phyloP scores from a whole-genome alignment of 1,140 invertebrate species.

The Eciton burchellii region DNA sequence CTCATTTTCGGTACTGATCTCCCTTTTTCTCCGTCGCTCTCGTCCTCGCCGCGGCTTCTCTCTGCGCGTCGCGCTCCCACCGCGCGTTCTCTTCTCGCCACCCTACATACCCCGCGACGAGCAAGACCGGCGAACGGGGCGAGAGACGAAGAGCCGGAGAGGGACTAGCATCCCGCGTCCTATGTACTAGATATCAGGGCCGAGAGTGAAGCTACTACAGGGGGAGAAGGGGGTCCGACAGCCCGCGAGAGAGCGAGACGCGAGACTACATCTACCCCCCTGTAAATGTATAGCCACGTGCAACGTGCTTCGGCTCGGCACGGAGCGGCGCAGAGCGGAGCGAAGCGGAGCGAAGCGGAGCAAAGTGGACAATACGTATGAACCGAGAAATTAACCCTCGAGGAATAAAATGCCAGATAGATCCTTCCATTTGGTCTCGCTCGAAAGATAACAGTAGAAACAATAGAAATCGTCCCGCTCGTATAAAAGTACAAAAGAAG shows the following conservation, averaged over 20 bases:
- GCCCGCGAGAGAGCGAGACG: slow-evolving; percentile 40
- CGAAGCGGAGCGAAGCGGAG: slow-evolving; percentile 64
- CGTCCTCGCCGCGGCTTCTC: slow-evolving; percentile 21
- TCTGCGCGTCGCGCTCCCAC: slow-evolving; percentile 43
- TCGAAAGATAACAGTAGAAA: too few relatives aligned
- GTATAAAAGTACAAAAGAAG: too few relatives aligned
- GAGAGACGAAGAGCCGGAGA: slow-evolving; percentile 43
- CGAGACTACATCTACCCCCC: slow-evolving; percentile 65
- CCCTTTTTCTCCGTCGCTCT: slow-evolving; percentile 25
- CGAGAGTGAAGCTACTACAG: slow-evolving; percentile 28
- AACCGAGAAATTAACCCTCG: too few relatives aligned
- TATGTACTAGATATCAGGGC: slow-evolving; percentile 66
- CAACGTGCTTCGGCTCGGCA: neutral
- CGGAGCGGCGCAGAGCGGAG: slow-evolving; percentile 37
- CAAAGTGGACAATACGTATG: too few relatives aligned
- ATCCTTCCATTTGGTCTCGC: too few relatives aligned
- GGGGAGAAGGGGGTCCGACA: slow-evolving; percentile 6
- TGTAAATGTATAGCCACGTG: slow-evolving; percentile 71
- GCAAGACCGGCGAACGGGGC: slow-evolving; percentile 38
- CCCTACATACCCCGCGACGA: slow-evolving; percentile 59
- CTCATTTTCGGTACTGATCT: too few relatives aligned
- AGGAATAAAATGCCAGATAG: too few relatives aligned
- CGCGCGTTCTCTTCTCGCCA: slow-evolving; percentile 67
- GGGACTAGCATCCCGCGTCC: slow-evolving; percentile 57
- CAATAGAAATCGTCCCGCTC: too few relatives aligned